Conservation (phyloP, 2,113 vertebrate genomes). For the Australoheros scitulus region DNA sequence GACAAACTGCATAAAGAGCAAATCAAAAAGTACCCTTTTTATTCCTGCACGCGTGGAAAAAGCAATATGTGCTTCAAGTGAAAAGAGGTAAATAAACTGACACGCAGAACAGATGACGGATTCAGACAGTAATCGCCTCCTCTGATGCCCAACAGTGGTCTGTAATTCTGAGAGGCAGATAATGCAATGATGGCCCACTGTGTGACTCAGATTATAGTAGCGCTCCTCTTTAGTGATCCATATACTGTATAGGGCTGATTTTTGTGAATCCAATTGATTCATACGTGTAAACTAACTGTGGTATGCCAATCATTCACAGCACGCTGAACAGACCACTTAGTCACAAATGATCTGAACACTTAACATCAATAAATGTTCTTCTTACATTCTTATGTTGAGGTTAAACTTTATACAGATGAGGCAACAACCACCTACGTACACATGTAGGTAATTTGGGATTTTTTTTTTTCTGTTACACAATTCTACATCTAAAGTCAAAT, state of each 20-base stretch:
- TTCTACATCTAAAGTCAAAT: too few species aligned
- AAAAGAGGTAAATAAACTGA: slow-evolving; percentile 35
- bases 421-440: too few species aligned
- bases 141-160: slow-evolving; percentile 39
- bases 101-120: slow-evolving; percentile 31
- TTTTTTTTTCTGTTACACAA: too few species aligned
- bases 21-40: background rate
- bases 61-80: slow-evolving; percentile 1
- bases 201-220: slow-evolving; percentile 35
- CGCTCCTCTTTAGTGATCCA: slow-evolving; percentile 12
- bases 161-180: slow-evolving; percentile 46
- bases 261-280: slow-evolving; percentile 28
- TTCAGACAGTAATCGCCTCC: slow-evolving; percentile 38
- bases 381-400: background rate
- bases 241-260: slow-evolving; percentile 13
- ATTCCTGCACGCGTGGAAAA: background rate
- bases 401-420: background rate
- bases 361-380: background rate
- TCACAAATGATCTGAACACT: slow-evolving; percentile 5
- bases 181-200: slow-evolving; percentile 30
- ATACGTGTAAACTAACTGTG: slow-evolving; percentile 10
- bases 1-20: background rate
- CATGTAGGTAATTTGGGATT: too few species aligned
- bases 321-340: slow-evolving; percentile 31
- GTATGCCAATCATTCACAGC: slow-evolving; percentile 9